Conservation (phyloP, 2,888 invertebrate genomes). For the Rhodophaea formosa region DNA sequence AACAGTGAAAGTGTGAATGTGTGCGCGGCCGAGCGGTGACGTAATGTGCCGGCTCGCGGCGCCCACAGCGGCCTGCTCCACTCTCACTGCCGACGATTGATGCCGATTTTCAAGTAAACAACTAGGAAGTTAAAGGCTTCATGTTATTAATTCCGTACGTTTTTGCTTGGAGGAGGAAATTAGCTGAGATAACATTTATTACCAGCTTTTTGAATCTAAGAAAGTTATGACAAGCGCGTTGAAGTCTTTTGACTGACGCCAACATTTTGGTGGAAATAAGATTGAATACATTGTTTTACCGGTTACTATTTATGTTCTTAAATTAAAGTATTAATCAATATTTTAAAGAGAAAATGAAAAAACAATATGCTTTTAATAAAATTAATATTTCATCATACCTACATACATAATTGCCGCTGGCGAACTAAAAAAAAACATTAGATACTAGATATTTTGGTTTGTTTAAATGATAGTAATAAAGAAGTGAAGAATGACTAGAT, state of each 20-base stretch:
- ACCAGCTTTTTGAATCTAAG: constrained; percentile 20
- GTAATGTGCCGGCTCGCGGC: constrained; percentile 52
- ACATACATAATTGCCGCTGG: not conserved
- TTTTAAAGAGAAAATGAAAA: not conserved
- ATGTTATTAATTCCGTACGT: constrained; percentile 45
- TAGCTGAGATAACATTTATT: constrained; percentile 2
- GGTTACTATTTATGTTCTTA: too few species aligned
- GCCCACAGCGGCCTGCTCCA: constrained; percentile 40
- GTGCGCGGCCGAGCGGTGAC: constrained; percentile 63
- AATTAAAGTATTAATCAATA: too few species aligned
- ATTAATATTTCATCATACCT: not conserved
- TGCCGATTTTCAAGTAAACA: constrained; percentile 61
- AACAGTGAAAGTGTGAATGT: constrained; percentile 78
- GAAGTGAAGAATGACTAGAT: constrained; percentile 3
- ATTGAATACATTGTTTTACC: too few species aligned
- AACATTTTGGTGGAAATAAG: not conserved
- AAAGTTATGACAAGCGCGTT: constrained; percentile 38
- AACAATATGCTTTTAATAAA: not conserved
- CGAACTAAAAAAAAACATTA: not conserved
- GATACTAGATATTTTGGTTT: constrained; percentile 13
- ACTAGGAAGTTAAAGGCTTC: constrained; percentile 64
- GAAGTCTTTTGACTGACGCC: constrained; percentile 44
- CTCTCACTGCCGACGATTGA: constrained; percentile 66
- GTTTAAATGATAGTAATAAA: constrained; percentile 13
- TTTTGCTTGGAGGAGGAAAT: constrained; percentile 9